Conservation (phyloP, 2,113 vertebrate genomes). For the Pygoscelis antarcticus region DNA sequence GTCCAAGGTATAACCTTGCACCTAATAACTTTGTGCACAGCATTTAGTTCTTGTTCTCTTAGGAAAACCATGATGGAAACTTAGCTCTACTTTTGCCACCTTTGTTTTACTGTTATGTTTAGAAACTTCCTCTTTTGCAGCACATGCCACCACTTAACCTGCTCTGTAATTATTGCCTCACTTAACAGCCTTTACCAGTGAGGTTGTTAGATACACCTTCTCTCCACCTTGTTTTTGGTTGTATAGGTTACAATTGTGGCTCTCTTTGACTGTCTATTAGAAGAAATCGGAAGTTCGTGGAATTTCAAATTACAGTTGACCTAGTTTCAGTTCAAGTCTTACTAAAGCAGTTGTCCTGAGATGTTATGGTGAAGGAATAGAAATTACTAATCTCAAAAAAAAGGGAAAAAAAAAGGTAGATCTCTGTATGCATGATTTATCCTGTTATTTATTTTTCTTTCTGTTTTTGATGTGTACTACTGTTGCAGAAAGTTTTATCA, state of each 20-base stretch:
- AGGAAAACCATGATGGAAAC: not conserved
- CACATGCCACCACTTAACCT: not conserved
- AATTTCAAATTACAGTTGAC: not conserved
- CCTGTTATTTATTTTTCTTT: not conserved
- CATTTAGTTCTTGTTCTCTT: not conserved
- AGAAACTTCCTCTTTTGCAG: not conserved
- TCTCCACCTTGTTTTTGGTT: accelerated
- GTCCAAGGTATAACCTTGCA: not conserved
- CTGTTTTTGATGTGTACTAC: not conserved
- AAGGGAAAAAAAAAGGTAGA: not conserved
- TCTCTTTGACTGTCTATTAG: not conserved
- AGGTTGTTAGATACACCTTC: not conserved
- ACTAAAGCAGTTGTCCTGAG: not conserved
- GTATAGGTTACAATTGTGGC: not conserved
- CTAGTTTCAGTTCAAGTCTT: not conserved
- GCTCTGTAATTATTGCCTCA: not conserved
- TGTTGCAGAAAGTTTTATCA: not conserved
- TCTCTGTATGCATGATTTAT: not conserved
- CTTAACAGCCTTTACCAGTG: not conserved
- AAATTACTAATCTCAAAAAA: not conserved
- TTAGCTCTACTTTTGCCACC: not conserved
- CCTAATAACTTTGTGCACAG: not conserved
- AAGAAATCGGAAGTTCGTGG: not conserved
- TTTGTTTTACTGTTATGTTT: not conserved
- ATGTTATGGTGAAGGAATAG: not conserved